phyloP scores from a whole-genome alignment of 2,888 invertebrate species.

The Himalopsyche kuldschensis region DNA sequence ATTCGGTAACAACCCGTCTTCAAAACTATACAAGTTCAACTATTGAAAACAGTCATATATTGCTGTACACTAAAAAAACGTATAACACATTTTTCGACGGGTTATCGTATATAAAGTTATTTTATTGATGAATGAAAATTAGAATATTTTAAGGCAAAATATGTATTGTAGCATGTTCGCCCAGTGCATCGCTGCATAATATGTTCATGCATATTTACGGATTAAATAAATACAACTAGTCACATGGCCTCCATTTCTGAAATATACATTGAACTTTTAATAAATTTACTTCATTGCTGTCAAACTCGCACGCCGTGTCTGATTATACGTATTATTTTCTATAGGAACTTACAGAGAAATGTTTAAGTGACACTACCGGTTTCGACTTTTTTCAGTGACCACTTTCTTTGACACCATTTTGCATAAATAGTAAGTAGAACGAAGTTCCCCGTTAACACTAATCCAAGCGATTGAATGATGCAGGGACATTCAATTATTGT shows the following conservation, averaged over 20 bases:
- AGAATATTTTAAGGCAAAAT: too few species aligned
- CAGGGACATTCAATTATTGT: background rate
- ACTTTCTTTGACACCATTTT: constrained; percentile 51
- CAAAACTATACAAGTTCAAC: too few species aligned
- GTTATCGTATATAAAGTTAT: too few species aligned
- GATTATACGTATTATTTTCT: background rate
- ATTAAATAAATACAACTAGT: background rate
- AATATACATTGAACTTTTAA: background rate
- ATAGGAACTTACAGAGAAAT: background rate
- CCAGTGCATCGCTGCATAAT: too few species aligned
- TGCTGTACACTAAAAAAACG: too few species aligned
- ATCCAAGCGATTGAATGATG: background rate
- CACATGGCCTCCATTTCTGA: background rate
- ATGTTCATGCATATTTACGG: too few species aligned
- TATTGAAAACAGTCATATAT: too few species aligned
- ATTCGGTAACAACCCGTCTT: too few species aligned
- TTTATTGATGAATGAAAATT: too few species aligned
- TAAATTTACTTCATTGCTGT: background rate
- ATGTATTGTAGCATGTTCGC: too few species aligned
- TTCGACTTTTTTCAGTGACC: constrained; percentile 21
- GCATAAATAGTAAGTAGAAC: constrained; percentile 48
- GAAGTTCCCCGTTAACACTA: constrained; percentile 11
- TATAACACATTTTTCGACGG: too few species aligned
- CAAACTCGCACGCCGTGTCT: background rate
- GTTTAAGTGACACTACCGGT: constrained; percentile 12